A percentile compares a stretch with the other conserved stretches of the same genome.
phyloP scores from a whole-genome alignment of 2,797 vertebrate genomes.

The Eulemur rubriventer region DNA sequence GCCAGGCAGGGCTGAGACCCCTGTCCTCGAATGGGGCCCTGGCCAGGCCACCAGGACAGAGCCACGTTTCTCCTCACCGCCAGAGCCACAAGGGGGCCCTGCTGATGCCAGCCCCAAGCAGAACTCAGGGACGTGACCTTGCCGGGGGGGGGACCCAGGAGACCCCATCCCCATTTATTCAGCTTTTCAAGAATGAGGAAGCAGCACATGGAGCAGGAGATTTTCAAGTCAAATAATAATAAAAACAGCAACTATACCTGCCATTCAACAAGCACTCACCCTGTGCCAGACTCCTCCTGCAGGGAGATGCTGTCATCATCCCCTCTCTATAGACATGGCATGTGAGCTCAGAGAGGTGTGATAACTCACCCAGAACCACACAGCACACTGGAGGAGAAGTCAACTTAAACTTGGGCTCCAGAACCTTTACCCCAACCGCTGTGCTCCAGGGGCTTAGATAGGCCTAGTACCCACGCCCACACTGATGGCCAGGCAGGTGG shows the following conservation, averaged over 20 bases:
- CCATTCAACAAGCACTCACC: slow-evolving; percentile 34
- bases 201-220: slow-evolving; percentile 32
- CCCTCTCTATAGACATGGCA: not conserved
- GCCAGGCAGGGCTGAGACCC: slow-evolving; percentile 70
- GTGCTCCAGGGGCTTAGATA: not conserved
- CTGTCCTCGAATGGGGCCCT: not conserved
- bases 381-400: not conserved
- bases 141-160: not conserved
- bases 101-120: not conserved
- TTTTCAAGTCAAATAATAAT: slow-evolving; percentile 73
- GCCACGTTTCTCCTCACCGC: not conserved
- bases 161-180: not conserved
- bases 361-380: not conserved
- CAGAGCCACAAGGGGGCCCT: not conserved
- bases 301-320: not conserved
- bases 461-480: not conserved
- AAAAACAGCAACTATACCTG: slow-evolving; percentile 69
- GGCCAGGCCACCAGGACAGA: slow-evolving; percentile 53
- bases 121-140: not conserved
- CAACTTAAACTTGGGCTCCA: not conserved
- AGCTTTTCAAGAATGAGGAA: slow-evolving; percentile 8
- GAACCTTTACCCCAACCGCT: not conserved
- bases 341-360: slow-evolving; percentile 8
- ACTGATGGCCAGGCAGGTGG: not conserved
- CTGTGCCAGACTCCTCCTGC: not conserved